Conservation (phyloP, 2,113 vertebrate genomes). For the Haplochromis vanheusdeni region DNA sequence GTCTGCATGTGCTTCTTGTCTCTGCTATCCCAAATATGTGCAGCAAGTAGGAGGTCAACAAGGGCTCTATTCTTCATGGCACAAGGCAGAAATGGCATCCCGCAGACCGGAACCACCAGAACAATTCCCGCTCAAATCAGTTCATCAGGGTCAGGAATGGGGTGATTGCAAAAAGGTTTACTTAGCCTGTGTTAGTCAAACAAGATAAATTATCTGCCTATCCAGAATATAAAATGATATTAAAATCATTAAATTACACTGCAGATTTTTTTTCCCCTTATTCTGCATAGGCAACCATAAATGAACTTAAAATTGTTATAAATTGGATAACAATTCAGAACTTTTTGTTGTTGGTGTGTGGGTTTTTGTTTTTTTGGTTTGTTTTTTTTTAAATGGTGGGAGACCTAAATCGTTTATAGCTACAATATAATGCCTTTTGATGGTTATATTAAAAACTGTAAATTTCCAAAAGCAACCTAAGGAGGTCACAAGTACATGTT, state of each 20-base stretch:
- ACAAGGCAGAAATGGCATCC: constrained; percentile 43
- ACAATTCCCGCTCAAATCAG: background rate
- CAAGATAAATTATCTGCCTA: rapidly evolving
- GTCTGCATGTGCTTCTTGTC: constrained; percentile 26
- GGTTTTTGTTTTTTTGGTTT: too few relatives aligned
- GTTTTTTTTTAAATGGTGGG: too few relatives aligned
- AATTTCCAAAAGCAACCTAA: background rate
- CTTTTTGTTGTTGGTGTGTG: background rate
- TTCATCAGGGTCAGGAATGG: background rate
- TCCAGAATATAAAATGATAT: background rate
- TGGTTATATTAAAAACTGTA: background rate
- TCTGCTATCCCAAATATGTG: constrained; percentile 59
- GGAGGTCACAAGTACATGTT: background rate
- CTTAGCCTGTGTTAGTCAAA: background rate
- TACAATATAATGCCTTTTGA: background rate
- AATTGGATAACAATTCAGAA: background rate
- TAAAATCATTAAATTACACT: background rate
- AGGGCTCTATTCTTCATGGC: constrained; percentile 56
- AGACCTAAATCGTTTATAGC: rapidly evolving
- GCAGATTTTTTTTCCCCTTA: background rate
- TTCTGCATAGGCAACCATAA: background rate
- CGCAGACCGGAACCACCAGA: background rate
- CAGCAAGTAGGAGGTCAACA: constrained; percentile 61
- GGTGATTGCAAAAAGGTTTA: background rate
- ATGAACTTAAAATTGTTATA: background rate